A percentile compares a stretch with the other conserved stretches of the same genome.
Conservation (phyloP, 1,140 invertebrate species). For the Eueides isabella region DNA sequence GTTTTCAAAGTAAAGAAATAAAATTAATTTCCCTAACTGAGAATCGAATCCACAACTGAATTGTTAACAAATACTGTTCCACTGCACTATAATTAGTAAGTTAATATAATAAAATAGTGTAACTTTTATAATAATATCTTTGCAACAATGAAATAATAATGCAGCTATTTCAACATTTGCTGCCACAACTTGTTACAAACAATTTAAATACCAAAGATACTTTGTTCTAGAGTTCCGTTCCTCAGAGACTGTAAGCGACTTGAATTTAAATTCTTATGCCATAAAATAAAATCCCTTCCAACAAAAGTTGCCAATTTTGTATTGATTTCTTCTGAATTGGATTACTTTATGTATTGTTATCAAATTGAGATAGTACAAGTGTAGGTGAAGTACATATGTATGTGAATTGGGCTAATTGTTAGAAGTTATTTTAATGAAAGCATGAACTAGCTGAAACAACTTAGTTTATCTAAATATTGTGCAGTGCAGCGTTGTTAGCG, state of each 20-base stretch:
- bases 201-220: not conserved
- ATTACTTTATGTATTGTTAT: not conserved
- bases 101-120: not conserved
- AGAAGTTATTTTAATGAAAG: too few relatives aligned
- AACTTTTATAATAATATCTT: not conserved
- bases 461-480: too few relatives aligned
- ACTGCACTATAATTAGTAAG: too few relatives aligned
- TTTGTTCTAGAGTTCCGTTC: not conserved
- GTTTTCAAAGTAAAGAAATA: too few relatives aligned
- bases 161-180: not conserved
- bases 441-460: too few relatives aligned
- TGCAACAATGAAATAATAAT: not conserved
- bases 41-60: too few relatives aligned
- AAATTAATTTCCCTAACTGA: too few relatives aligned
- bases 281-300: conserved; percentile 23
- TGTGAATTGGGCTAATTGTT: too few relatives aligned
- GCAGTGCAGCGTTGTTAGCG: too few relatives aligned
- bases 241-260: conserved; percentile 14
- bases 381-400: not conserved
- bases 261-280: conserved; percentile 24
- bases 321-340: not conserved
- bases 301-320: conserved; percentile 17
- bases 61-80: too few relatives aligned
- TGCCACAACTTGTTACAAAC: not conserved
- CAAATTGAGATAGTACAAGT: not conserved